Conservation (phyloP, 2,113 vertebrate species). For the Okapia johnstoni region DNA sequence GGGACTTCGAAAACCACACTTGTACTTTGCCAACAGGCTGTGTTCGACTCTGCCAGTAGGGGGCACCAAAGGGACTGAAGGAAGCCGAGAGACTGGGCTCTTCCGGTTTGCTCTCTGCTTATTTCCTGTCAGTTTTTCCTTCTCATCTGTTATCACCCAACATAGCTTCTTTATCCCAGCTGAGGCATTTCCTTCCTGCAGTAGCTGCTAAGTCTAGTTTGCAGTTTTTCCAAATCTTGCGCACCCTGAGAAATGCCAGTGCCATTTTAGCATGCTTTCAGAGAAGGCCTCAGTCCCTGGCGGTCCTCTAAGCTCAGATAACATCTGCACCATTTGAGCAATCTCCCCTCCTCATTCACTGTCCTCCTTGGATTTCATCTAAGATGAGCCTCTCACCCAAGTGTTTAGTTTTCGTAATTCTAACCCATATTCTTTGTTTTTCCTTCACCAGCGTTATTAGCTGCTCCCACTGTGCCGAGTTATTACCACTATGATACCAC, state of each 20-base stretch:
- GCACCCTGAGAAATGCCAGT: neutral
- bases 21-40: neutral
- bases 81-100: neutral
- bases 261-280: neutral
- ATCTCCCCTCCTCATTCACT: neutral
- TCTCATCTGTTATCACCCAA: neutral
- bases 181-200: neutral
- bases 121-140: neutral
- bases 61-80: neutral
- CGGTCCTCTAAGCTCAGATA: neutral
- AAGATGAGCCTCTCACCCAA: neutral
- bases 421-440: neutral
- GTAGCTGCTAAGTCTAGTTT: neutral
- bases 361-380: neutral
- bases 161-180: neutral
- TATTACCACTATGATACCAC: rapidly evolving
- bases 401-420: neutral
- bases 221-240: neutral
- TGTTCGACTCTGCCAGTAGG: neutral
- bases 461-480: neutral
- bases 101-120: neutral
- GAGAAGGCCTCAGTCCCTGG: neutral
- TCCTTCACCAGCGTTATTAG: neutral
- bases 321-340: neutral
- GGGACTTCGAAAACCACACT: neutral